Evolutionary conservation across 2,888 invertebrate species (phyloP), one percentile per base, ranked within the genome.

Genomic region (Amphipyra tragopoginis): DNA sequence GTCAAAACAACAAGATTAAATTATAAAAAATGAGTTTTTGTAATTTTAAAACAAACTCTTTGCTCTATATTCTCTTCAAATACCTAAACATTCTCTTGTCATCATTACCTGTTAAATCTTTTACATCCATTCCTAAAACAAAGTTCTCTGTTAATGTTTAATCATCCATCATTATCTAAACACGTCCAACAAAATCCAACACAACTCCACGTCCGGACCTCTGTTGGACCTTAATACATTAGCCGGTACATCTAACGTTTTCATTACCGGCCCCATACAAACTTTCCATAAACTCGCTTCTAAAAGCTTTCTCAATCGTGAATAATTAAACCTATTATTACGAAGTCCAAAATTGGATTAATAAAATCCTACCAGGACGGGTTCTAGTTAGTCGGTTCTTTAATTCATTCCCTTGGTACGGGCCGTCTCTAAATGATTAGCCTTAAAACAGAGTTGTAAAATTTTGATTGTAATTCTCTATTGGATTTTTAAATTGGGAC

Each of bases 321-420:
- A 91, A 91, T 90, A 90, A 92, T 92, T 91, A 88, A 92, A 88
- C 80, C 86, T 89, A 89, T 90, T 90, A 91, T 89, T 86, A 82
- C 82, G 70, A 85, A 89, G 83, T 88, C 85, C 79, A 62, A 89
- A 89, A 88, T 90, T 89, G 85, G 83, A 87, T 90, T 87, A 89
- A 86, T 90, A 85, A 88, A 89, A 90, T 86, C 81, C 83, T 82
- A 80, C 56, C 79, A 77, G 66, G 65, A 67, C 72, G 65, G 73
- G 62, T 54, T 62, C 72, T 77, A 70, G 76, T 81, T 82, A 80
- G 72, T 60, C 69, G 77, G 81, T 83, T 82, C 70, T 80, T 82
- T 84, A 73, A 81, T 79, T 79, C 68, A 73, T 78, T 73, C 73
- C 72, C 65, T 75, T 72, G 57, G 63, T 71, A 59, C 49, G 21